These are phyloP conservation scores for Bradypodion pumilum DNA, from an alignment of 2,797 vertebrate species.

Conservation along the genomic window DNA sequence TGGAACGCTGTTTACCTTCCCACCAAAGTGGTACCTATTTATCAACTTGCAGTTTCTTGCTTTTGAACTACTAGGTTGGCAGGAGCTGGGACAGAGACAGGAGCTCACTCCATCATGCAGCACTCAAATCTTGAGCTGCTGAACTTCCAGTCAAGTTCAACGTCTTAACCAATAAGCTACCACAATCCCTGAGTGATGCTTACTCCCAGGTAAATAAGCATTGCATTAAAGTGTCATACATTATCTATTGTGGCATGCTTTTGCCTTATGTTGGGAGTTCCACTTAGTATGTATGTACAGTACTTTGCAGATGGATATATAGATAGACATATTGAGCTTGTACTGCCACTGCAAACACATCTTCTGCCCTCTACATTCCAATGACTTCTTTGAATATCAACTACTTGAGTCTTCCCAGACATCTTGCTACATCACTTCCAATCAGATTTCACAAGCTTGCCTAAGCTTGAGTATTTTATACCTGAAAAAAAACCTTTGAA, in stretches of 20 bases:
- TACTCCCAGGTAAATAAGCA: not conserved
- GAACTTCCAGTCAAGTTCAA: no score
- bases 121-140: no score
- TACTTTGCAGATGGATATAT: accelerated
- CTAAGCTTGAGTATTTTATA: not conserved
- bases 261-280: not conserved
- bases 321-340: no score
- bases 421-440: constrained; percentile 10
- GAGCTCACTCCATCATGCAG: no score
- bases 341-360: not conserved
- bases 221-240: not conserved
- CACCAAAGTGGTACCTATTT: no score
- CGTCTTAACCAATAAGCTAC: no score
- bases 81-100: no score
- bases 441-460: not conserved
- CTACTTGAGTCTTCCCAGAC: not conserved
- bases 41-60: no score
- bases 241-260: not conserved
- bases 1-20: no score
- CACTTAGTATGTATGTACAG: constrained; percentile 7
- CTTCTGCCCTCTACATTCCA: not conserved
- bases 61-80: no score
- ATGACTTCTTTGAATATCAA: constrained; percentile 9
- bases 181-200: no score
- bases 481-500: no score